Conservation (phyloP, 2,113 vertebrate species). For the Hystrix brachyura region DNA sequence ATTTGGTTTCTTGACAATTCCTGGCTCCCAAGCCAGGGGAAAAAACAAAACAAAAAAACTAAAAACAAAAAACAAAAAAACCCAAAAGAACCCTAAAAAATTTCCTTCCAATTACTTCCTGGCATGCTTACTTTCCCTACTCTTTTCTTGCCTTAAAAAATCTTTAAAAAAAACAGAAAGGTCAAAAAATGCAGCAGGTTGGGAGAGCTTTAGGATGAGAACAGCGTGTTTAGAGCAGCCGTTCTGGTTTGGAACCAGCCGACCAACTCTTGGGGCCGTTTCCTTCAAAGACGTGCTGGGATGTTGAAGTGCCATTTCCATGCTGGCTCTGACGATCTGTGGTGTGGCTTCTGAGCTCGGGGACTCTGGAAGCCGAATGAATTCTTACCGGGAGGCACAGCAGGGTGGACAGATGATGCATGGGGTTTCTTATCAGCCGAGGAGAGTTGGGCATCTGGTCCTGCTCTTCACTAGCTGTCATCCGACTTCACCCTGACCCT, state of each 20-base stretch:
- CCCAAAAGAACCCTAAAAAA: background rate
- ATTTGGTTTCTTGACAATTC: constrained; percentile 65
- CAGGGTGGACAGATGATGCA: background rate
- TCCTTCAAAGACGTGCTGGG: background rate
- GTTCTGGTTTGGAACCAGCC: background rate
- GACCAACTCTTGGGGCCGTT: background rate
- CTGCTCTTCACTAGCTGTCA: background rate
- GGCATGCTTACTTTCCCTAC: background rate
- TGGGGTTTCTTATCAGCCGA: background rate
- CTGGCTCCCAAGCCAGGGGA: constrained; percentile 53
- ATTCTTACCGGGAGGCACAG: too few relatives aligned
- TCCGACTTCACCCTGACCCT: background rate
- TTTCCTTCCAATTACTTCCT: constrained; percentile 67
- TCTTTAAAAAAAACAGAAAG: background rate
- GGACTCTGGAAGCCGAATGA: background rate
- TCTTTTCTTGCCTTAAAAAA: background rate
- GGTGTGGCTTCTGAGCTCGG: background rate
- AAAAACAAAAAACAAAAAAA: background rate
- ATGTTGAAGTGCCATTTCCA: background rate
- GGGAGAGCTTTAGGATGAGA: constrained; percentile 18
- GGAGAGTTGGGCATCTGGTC: background rate
- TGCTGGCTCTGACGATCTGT: background rate
- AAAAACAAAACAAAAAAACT: background rate
- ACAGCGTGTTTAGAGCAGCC: background rate
- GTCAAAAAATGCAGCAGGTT: background rate